Conservation (phyloP, 2,113 vertebrate species). For the Cyanoderma ruficeps region DNA sequence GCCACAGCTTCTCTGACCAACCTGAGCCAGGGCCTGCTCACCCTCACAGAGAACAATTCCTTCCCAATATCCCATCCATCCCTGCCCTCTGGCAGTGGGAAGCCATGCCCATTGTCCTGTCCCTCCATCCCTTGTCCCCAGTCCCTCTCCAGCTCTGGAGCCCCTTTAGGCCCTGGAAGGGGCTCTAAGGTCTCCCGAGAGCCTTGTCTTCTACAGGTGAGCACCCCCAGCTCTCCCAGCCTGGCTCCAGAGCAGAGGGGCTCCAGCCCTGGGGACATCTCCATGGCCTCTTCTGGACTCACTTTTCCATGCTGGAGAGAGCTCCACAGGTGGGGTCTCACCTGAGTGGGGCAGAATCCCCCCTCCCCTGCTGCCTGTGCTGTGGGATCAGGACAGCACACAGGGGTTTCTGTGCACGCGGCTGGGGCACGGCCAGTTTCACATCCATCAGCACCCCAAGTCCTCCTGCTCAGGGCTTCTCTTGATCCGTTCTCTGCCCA, state of each 20-base stretch:
- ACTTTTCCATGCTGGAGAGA: neutral
- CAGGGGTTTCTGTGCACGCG: neutral
- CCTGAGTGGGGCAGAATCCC: neutral
- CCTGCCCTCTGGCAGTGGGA: neutral
- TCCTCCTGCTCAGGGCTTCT: neutral
- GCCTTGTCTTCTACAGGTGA: neutral
- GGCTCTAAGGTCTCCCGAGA: neutral
- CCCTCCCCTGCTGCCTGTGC: rapidly evolving
- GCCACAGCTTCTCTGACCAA: neutral
- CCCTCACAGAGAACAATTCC: rapidly evolving
- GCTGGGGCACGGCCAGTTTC: neutral
- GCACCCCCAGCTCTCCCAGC: neutral
- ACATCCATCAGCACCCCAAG: neutral
- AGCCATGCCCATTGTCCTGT: neutral
- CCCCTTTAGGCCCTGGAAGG: neutral
- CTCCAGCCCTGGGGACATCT: neutral
- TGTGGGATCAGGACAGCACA: neutral
- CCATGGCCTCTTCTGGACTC: rapidly evolving
- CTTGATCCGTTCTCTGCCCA: neutral
- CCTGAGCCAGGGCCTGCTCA: neutral
- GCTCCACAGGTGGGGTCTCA: neutral
- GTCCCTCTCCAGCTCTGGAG: neutral
- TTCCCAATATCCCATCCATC: neutral
- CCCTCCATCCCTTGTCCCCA: neutral
- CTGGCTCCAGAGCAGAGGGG: neutral